Conservation (phyloP, 2,113 vertebrate species). For the Chascanopsetta lugubris region DNA sequence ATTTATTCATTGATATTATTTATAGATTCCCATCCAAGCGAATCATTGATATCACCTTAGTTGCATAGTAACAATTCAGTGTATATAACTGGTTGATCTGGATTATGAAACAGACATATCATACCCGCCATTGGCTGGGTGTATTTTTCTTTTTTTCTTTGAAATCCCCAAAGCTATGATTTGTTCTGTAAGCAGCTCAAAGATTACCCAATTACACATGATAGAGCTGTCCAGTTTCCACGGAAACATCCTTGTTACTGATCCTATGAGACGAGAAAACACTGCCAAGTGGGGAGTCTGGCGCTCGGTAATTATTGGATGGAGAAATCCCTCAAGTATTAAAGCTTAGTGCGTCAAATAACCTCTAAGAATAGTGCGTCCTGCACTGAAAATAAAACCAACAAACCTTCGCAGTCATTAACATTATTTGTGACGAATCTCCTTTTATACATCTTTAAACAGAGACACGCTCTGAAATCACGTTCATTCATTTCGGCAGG, state of each 20-base stretch:
- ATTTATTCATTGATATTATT: not conserved
- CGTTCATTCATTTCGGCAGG: not conserved
- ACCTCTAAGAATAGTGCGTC: slow-evolving; percentile 57
- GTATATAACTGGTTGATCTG: slow-evolving; percentile 6
- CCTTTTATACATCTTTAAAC: slow-evolving; percentile 7
- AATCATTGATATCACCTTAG: not conserved
- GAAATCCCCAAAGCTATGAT: slow-evolving; percentile 62
- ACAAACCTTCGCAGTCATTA: slow-evolving; percentile 3
- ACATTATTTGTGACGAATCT: not conserved
- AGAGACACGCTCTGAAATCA: not conserved
- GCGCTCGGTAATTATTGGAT: slow-evolving; percentile 62
- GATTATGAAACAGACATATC: slow-evolving; percentile 44
- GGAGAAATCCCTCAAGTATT: slow-evolving; percentile 65
- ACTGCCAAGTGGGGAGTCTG: slow-evolving; percentile 67
- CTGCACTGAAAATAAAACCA: slow-evolving; percentile 17
- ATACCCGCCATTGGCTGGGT: slow-evolving; percentile 23
- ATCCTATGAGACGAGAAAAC: slow-evolving; percentile 57
- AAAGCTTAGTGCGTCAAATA: slow-evolving; percentile 64
- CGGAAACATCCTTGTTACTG: slow-evolving; percentile 74
- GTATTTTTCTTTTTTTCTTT: no score
- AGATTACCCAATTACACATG: slow-evolving; percentile 72
- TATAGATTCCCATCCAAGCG: slow-evolving; percentile 1
- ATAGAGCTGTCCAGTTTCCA: slow-evolving; percentile 76
- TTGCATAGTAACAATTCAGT: slow-evolving; percentile 9
- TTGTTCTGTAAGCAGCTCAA: slow-evolving; percentile 62